phyloP scores from a whole-genome alignment of 2,113 vertebrate genomes.

The Amphilophus citrinellus region DNA sequence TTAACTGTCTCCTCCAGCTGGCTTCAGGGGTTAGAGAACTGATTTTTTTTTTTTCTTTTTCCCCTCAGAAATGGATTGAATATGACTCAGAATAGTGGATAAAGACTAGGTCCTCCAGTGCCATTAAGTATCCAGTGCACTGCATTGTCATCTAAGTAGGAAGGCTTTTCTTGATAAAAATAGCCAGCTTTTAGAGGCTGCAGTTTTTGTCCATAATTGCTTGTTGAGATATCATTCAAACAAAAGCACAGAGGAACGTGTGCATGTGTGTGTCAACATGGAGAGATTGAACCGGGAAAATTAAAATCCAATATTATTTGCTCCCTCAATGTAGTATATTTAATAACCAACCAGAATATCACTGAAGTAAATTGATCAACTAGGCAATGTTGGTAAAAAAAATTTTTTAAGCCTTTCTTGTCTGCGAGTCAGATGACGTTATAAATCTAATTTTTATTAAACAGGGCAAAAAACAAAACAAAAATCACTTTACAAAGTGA shows the following conservation, averaged over 20 bases:
- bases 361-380: background rate
- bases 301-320: background rate
- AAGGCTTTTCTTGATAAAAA: constrained; percentile 12
- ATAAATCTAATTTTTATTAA: too few species aligned
- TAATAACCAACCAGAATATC: background rate
- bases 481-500: background rate
- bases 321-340: background rate
- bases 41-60: background rate
- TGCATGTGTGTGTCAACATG: too few species aligned
- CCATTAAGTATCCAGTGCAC: constrained; percentile 6
- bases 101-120: background rate
- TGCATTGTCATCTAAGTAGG: background rate
- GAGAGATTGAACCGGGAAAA: background rate
- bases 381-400: background rate
- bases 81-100: background rate
- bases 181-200: constrained; percentile 5
- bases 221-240: constrained; percentile 7
- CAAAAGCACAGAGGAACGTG: background rate
- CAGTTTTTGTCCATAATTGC: constrained; percentile 14
- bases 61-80: background rate
- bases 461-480: background rate
- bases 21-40: background rate
- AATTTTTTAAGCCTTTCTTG: too few species aligned
- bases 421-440: too few species aligned
- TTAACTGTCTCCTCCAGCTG: background rate